A percentile compares a stretch with the other conserved stretches of the same genome.
These are phyloP conservation scores for Leucophenga maculata DNA, from an alignment of 2,888 invertebrate genomes.

Conservation along the genomic window DNA sequence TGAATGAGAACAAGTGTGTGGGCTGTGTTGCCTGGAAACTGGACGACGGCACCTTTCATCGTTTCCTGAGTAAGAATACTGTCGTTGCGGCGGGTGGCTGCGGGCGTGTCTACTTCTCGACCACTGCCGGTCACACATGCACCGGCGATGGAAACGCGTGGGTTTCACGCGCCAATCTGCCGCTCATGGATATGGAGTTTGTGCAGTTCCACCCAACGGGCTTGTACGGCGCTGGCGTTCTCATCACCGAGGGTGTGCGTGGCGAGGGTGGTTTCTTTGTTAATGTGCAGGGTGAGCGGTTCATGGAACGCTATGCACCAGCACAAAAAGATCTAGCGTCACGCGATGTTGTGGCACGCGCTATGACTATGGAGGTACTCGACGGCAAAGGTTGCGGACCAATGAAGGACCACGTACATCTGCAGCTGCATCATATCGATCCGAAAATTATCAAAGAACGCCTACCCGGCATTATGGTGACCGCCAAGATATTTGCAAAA, in stretches of 20 bases:
- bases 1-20: slow-evolving; percentile 91
- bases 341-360: slow-evolving; percentile 95
- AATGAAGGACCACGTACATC: slow-evolving; percentile 93
- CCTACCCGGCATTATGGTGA: slow-evolving; percentile 96
- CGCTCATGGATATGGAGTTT: slow-evolving; percentile 97
- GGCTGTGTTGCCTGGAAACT: slow-evolving; percentile 94
- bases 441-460: slow-evolving; percentile 87
- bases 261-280: slow-evolving; percentile 97
- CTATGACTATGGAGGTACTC: slow-evolving; percentile 97
- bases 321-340: slow-evolving; percentile 98
- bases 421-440: slow-evolving; percentile 96
- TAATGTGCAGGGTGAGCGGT: slow-evolving; percentile 97
- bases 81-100: slow-evolving; percentile 89
- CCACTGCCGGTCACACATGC: slow-evolving; percentile 98
- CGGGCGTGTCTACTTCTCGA: slow-evolving; percentile 95
- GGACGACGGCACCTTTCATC: slow-evolving; percentile 96
- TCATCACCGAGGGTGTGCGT: slow-evolving; percentile 97
- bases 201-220: slow-evolving; percentile 99
- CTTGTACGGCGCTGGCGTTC: slow-evolving; percentile 97
- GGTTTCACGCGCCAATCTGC: slow-evolving; percentile 91
- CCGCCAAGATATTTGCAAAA: slow-evolving; percentile 99
- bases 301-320: slow-evolving; percentile 98
- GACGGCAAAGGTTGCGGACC: slow-evolving; percentile 96
- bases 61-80: slow-evolving; percentile 77
- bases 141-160: slow-evolving; percentile 98